Evolutionary conservation across 2,113 vertebrate species (phyloP), one percentile per base, ranked within the genome.

Genomic region (Rhabdornis inornatus): DNA sequence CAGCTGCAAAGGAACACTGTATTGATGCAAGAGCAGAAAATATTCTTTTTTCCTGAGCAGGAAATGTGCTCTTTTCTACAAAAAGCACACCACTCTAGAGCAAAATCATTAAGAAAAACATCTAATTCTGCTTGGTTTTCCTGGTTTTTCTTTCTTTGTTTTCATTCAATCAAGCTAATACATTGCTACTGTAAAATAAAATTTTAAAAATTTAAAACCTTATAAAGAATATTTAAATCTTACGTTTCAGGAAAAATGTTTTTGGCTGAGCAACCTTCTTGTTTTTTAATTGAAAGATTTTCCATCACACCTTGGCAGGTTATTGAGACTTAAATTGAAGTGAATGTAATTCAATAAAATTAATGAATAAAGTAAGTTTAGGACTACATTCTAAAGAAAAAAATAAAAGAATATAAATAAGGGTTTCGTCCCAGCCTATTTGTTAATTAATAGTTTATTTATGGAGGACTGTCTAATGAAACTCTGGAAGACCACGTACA

Each of bases 1-100:
- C 85, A 97, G 92, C 90, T 97, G 93, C 68, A 87, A 95, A 96
- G 90, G 95, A 96, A 87, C 85, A 93, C 89, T 60, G 33, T 77
- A 91, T 50, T 91, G 85, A 88, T 79, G 82, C 44, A 92, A 95
- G 79, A 95, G 56, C 61, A 92, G 65, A 88, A 94, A 95, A 92
- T 28, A 87, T n/a, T 66, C 30, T 5, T 19, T 86, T 83, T 77
- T 77, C 66, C 91, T 50, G 53, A 85, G 35, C 69, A 92, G 96
- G 61, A 97, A 94, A 95, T 77, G 53, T 28, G 53, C 68, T 78
- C 61, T 64, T 71, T 94, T 96, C 24, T 59, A 72, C 83, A 65
- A 83, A 93, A 44, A 77, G 28, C 82, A 52, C 57, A 78, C 50
- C 28, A 37, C 44, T 91, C 86, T 33, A 93, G 79, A 95, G 45